phyloP scores from a whole-genome alignment of 2,888 invertebrate genomes.

The Himalopsyche anomala region DNA sequence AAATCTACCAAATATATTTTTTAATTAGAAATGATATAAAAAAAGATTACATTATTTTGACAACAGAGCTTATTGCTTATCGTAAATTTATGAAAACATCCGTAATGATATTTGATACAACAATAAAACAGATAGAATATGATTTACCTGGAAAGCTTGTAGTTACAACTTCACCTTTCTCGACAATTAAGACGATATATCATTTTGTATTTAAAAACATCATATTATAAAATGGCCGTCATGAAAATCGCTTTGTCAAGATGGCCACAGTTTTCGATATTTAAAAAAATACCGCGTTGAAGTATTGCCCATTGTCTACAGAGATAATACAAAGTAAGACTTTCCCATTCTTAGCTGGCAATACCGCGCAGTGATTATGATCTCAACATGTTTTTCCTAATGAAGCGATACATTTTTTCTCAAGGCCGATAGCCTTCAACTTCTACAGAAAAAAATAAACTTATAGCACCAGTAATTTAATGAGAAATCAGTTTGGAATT shows the following conservation, averaged over 20 bases:
- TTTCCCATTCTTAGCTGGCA: slow-evolving; percentile 43
- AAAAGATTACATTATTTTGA: too few species aligned
- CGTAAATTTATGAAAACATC: too few species aligned
- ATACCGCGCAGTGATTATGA: slow-evolving; percentile 44
- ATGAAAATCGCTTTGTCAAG: not conserved
- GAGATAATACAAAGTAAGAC: not conserved
- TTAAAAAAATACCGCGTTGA: not conserved
- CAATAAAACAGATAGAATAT: too few species aligned
- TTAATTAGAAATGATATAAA: too few species aligned
- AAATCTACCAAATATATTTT: too few species aligned
- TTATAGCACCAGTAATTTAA: slow-evolving; percentile 1
- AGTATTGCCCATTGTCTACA: not conserved
- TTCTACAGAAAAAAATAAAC: slow-evolving; percentile 14
- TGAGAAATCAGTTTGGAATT: slow-evolving; percentile 44
- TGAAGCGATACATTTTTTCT: slow-evolving; percentile 58
- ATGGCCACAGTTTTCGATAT: not conserved
- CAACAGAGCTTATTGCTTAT: too few species aligned
- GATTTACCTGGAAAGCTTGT: too few species aligned
- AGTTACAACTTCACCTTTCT: not conserved
- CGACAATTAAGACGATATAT: not conserved
- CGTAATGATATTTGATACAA: too few species aligned
- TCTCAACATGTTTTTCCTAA: slow-evolving; percentile 50
- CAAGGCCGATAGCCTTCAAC: slow-evolving; percentile 57
- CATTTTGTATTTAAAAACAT: not conserved
- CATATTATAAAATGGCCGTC: not conserved